A percentile compares a stretch with the other conserved stretches of the same genome.
Evolutionary conservation across 2,113 vertebrate genomes (phyloP).

Genomic region (Tenebrosternarchus preto): DNA sequence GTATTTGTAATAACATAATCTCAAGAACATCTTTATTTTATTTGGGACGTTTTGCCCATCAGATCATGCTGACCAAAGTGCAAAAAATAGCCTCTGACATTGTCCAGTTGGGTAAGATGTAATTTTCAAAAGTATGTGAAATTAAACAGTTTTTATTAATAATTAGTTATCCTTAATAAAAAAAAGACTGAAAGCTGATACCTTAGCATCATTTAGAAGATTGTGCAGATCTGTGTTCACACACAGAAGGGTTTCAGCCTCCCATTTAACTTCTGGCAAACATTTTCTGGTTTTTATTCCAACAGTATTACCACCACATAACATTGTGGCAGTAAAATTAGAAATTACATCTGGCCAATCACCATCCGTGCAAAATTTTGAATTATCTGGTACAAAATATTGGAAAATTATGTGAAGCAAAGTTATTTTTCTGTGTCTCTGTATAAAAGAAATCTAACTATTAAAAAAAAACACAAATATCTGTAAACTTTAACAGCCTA

Average conservation of each 20-base stretch:
- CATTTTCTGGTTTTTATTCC: conserved; percentile 46
- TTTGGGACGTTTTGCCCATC: neutral
- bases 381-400: neutral
- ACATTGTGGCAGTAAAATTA: conserved; percentile 1
- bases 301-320: neutral
- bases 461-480: neutral
- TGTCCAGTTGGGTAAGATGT: neutral
- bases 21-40: neutral
- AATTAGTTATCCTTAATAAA: neutral
- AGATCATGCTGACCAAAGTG: neutral
- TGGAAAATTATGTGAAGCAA: neutral
- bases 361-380: accelerated
- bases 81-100: neutral
- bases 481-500: neutral
- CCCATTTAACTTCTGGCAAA: accelerated
- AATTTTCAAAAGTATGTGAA: neutral
- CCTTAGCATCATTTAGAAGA: conserved; percentile 34
- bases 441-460: neutral
- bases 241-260: neutral
- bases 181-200: neutral
- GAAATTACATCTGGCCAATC: conserved; percentile 56
- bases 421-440: neutral
- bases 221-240: neutral
- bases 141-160: neutral
- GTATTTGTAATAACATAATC: neutral